phyloP scores from a whole-genome alignment of 1,140 invertebrate species.

The Drosophila littoralis region DNA sequence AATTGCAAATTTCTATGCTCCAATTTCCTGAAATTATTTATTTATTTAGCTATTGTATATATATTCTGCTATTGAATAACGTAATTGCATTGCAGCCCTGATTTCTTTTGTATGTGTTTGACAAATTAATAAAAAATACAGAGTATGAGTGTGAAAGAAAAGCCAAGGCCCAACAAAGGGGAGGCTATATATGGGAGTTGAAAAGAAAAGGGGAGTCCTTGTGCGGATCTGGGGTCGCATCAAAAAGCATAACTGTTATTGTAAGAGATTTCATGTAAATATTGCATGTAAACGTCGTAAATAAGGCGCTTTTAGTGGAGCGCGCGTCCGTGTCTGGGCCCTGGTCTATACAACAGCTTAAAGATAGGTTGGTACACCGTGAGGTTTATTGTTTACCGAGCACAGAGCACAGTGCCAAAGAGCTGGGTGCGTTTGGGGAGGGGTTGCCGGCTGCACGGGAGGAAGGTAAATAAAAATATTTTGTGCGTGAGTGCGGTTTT shows the following conservation, averaged over 20 bases:
- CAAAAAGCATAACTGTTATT: conserved; percentile 79
- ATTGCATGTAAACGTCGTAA: conserved; percentile 81
- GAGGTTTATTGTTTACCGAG: conserved; percentile 73
- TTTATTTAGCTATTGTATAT: no score
- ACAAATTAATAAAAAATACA: conserved; percentile 68
- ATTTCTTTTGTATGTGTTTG: conserved; percentile 37
- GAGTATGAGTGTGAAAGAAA: conserved; percentile 20
- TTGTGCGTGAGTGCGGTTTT: conserved; percentile 82
- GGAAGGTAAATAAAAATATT: conserved; percentile 80
- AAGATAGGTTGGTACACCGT: conserved; percentile 7
- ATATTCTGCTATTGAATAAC: background rate
- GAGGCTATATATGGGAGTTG: conserved; percentile 1
- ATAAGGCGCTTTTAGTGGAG: conserved; percentile 78
- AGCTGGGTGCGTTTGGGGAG: background rate
- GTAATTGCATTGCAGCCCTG: conserved; percentile 22
- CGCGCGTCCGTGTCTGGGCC: conserved; percentile 10
- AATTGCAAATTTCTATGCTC: no score
- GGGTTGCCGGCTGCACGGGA: conserved; percentile 1
- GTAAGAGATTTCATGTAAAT: conserved; percentile 81
- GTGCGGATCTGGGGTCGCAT: conserved; percentile 47
- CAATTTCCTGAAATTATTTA: no score
- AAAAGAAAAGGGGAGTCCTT: conserved; percentile 10
- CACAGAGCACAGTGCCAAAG: conserved; percentile 31
- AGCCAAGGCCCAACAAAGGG: conserved; percentile 27
- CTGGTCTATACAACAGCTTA: conserved; percentile 13